Evolutionary conservation across 2,113 vertebrate genomes (phyloP).

Genomic region (Danionella cerebrum): DNA sequence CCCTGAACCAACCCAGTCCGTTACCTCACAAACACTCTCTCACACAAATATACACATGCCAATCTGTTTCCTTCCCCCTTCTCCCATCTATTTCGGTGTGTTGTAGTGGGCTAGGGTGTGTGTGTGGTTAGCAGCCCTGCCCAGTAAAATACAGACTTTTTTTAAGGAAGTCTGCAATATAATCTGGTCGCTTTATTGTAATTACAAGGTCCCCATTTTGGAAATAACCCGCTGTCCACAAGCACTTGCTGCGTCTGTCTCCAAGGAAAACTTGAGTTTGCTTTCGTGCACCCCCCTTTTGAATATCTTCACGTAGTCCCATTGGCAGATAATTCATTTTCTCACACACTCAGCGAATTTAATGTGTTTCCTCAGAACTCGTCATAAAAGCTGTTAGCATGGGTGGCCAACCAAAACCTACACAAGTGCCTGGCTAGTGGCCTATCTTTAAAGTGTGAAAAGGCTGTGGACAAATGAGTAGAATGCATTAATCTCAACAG

Average conservation of each 20-base stretch:
- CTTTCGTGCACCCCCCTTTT: constrained; percentile 15
- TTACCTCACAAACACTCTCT: constrained; percentile 36
- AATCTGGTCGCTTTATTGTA: constrained; percentile 71
- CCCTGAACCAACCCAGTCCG: neutral
- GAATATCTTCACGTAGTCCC: neutral
- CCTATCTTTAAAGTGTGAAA: constrained; percentile 25
- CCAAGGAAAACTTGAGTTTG: constrained; percentile 1
- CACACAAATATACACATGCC: constrained; percentile 11
- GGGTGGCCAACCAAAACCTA: constrained; percentile 41
- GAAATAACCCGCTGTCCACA: constrained; percentile 62
- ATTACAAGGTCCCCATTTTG: constrained; percentile 71
- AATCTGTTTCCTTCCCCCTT: constrained; percentile 44
- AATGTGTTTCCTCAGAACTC: neutral
- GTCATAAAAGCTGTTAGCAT: constrained; percentile 11
- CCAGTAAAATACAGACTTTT: constrained; percentile 74
- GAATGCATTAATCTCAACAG: constrained; percentile 50
- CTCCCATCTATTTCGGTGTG: constrained; percentile 65
- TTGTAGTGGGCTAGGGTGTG: constrained; percentile 59
- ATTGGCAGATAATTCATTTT: neutral
- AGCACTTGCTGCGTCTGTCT: constrained; percentile 51
- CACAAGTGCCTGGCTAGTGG: neutral
- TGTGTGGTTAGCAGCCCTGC: constrained; percentile 63
- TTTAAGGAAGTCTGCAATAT: constrained; percentile 68
- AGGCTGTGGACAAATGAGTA: constrained; percentile 42
- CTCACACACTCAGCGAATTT: neutral